Percentiles rank a stretch among this genome's conserved stretches.
phyloP scores from a whole-genome alignment of 2,797 vertebrate species.

The Anisognathus igniventris region DNA sequence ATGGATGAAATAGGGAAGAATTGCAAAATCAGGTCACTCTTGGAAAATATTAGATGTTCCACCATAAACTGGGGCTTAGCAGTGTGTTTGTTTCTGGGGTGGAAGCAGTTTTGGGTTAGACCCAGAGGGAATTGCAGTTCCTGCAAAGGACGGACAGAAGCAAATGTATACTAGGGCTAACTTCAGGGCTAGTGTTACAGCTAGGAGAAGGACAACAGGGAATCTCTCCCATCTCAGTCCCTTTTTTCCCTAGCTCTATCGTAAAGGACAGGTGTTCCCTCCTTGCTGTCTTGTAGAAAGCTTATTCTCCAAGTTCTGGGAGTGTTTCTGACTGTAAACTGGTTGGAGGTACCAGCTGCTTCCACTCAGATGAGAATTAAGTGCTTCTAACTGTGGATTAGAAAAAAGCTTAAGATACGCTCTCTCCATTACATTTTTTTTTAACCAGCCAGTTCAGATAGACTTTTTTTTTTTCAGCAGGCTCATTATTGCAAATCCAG shows the following conservation, averaged over 20 bases:
- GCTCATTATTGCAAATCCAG: neutral
- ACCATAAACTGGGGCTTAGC: neutral
- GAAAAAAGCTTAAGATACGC: neutral
- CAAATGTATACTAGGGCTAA: fast-evolving
- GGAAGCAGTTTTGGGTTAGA: neutral
- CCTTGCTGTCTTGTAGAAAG: neutral
- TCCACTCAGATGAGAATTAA: neutral
- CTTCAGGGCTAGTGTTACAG: neutral
- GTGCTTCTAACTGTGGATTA: neutral
- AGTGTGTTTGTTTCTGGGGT: neutral
- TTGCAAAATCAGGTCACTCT: neutral
- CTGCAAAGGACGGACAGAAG: neutral
- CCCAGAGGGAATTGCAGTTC: neutral
- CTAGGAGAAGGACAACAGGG: neutral
- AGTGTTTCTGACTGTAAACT: neutral
- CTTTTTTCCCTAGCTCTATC: neutral
- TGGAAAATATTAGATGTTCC: neutral
- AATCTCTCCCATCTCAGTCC: neutral
- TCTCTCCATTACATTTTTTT: neutral
- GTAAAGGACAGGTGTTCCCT: neutral
- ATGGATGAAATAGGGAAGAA: neutral
- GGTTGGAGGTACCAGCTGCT: neutral
- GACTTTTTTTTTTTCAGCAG: neutral
- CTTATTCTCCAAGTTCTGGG: neutral
- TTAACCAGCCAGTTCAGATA: neutral